These are phyloP conservation scores for Acipenser ruthenus DNA, from an alignment of 2,797 vertebrate genomes.

Conservation along the genomic window DNA sequence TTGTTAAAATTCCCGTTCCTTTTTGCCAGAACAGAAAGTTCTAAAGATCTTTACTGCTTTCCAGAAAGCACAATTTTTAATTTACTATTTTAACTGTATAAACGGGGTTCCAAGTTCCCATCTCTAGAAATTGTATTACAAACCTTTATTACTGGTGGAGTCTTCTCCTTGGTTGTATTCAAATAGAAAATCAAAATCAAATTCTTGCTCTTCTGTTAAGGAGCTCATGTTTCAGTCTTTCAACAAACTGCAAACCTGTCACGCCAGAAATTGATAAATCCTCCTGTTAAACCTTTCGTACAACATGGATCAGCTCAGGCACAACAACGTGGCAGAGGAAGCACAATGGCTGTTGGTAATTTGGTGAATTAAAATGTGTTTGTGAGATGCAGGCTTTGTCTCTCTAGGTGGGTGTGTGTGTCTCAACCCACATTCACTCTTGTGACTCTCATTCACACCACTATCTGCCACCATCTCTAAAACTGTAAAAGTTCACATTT, in stretches of 20 bases:
- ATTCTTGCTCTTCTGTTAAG: constrained; percentile 66
- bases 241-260: constrained; percentile 5
- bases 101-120: neutral
- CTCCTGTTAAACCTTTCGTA: constrained; percentile 18
- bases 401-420: neutral
- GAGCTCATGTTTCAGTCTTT: constrained; percentile 59
- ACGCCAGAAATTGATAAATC: constrained; percentile 10
- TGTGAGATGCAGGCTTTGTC: neutral
- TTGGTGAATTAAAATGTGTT: too few relatives aligned
- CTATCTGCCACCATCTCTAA: constrained; percentile 1
- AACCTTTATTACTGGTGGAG: constrained; percentile 48
- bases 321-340: constrained; percentile 17
- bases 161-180: constrained; percentile 67
- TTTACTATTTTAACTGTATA: too few relatives aligned
- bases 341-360: neutral
- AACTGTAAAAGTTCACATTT: neutral
- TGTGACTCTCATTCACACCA: neutral
- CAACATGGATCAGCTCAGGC: constrained; percentile 33
- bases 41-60: too few relatives aligned
- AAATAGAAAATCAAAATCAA: constrained; percentile 80
- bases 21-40: too few relatives aligned
- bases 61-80: too few relatives aligned
- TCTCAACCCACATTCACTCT: neutral
- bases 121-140: constrained; percentile 24
- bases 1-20: too few relatives aligned